Percentiles rank a stretch among this genome's conserved stretches.
Conservation (phyloP, 2,797 vertebrate species). For the Okamejei kenojei region DNA sequence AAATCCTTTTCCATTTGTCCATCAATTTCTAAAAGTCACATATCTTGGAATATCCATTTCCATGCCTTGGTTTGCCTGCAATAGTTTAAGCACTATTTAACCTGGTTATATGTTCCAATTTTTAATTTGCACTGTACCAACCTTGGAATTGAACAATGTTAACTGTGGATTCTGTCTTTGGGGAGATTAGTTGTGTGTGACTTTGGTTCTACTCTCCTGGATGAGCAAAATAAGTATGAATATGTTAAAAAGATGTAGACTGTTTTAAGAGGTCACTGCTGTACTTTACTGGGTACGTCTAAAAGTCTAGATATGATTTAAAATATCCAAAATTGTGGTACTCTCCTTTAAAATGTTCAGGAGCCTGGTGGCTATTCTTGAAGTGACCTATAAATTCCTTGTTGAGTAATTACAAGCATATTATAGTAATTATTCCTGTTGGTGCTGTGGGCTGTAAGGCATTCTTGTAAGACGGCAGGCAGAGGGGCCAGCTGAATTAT, state of each 20-base stretch:
- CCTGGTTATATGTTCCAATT: neutral
- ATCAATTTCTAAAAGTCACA: no score
- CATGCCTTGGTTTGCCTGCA: no score
- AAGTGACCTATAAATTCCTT: conserved; percentile 22
- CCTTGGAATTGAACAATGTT: neutral
- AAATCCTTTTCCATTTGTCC: no score
- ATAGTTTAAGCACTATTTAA: neutral
- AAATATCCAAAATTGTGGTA: neutral
- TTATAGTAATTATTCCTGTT: conserved; percentile 28
- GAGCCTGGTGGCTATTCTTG: neutral
- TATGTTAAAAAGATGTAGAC: neutral
- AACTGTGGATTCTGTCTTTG: neutral
- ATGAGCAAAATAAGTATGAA: neutral
- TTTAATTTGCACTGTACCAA: neutral
- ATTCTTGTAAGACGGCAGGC: neutral
- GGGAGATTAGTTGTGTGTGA: neutral
- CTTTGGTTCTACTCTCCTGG: neutral
- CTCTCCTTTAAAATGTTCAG: conserved; percentile 9
- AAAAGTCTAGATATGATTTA: neutral
- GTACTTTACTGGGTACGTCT: neutral
- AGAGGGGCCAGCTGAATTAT: conserved; percentile 8
- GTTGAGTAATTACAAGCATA: conserved; percentile 31
- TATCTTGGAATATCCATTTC: no score
- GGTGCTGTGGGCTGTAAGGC: neutral
- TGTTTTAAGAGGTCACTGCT: neutral